Percentiles rank a stretch among this genome's conserved stretches.
Conservation (phyloP, 2,797 vertebrate genomes). For the Huso huso region DNA sequence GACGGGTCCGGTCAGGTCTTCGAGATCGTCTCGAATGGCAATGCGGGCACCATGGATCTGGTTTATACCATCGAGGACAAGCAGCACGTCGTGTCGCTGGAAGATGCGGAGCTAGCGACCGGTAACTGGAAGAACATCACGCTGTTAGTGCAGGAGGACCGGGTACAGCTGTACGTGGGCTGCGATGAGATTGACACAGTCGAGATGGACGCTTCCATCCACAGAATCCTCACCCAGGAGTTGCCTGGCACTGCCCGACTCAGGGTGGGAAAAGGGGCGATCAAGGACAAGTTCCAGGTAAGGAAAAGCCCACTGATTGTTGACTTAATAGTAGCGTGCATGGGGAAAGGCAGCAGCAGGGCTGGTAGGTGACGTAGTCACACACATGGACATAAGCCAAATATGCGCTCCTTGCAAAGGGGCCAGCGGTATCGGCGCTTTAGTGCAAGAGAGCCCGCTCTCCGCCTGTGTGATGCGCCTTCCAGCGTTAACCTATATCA, state of each 20-base stretch:
- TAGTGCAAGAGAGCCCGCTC: no score
- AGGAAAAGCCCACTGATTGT: conserved; percentile 23
- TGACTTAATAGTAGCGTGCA: no score
- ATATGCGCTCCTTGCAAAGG: no score
- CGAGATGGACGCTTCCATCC: conserved; percentile 83
- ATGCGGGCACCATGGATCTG: conserved; percentile 82
- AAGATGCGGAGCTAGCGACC: conserved; percentile 76
- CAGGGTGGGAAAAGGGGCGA: conserved; percentile 80
- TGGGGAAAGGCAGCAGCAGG: no score
- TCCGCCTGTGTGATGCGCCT: no score
- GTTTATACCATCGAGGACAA: conserved; percentile 69
- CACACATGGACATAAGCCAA: no score
- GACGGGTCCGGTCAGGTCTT: conserved; percentile 81
- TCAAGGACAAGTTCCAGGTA: conserved; percentile 86
- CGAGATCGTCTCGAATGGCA: conserved; percentile 87
- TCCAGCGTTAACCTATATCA: no score
- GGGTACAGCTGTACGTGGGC: conserved; percentile 82
- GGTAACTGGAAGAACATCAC: conserved; percentile 94
- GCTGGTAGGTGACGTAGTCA: no score
- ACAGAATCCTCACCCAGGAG: conserved; percentile 75
- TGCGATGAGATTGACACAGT: conserved; percentile 84
- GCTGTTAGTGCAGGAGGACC: conserved; percentile 88
- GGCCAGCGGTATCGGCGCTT: no score
- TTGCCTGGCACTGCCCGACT: conserved; percentile 70
- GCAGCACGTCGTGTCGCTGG: conserved; percentile 80